A percentile compares a stretch with the other conserved stretches of the same genome.
Conservation (phyloP, 2,113 vertebrate species). For the Clarias batrachus region DNA sequence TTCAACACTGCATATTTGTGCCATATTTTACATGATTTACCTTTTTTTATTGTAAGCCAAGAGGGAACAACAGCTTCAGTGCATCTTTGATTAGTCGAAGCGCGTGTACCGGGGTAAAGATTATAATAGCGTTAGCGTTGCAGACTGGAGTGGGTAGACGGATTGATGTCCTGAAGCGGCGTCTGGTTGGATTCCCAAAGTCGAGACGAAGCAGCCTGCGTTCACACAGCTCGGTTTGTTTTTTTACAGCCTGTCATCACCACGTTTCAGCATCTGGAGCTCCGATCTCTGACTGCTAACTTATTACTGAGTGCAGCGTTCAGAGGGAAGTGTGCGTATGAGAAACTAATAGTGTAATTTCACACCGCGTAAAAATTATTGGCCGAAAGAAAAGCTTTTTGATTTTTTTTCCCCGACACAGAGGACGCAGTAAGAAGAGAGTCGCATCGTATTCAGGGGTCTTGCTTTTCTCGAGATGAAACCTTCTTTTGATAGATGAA, state of each 20-base stretch:
- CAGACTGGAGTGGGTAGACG: not conserved
- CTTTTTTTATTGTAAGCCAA: not conserved
- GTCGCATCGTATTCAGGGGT: not conserved
- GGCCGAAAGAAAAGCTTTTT: too few relatives aligned
- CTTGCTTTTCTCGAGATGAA: not conserved
- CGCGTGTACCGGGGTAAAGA: not conserved
- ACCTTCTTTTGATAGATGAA: not conserved
- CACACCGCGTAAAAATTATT: not conserved
- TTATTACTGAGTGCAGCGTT: not conserved
- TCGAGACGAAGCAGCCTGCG: not conserved
- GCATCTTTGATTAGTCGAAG: not conserved
- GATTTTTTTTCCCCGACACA: not conserved
- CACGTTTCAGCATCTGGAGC: not conserved
- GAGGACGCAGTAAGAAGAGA: not conserved
- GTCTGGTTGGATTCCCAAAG: not conserved
- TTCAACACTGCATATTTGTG: conserved; percentile 33
- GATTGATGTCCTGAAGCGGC: not conserved
- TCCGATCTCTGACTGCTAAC: not conserved
- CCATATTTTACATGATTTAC: conserved; percentile 48
- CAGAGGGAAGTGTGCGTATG: not conserved
- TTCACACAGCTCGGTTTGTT: not conserved
- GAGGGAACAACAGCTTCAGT: not conserved
- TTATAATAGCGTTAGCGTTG: not conserved
- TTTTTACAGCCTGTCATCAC: not conserved
- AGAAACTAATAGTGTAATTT: not conserved